Evolutionary conservation across 2,797 vertebrate species (phyloP), one percentile per base, ranked within the genome.

Genomic region (Atherinosoma microstoma): DNA sequence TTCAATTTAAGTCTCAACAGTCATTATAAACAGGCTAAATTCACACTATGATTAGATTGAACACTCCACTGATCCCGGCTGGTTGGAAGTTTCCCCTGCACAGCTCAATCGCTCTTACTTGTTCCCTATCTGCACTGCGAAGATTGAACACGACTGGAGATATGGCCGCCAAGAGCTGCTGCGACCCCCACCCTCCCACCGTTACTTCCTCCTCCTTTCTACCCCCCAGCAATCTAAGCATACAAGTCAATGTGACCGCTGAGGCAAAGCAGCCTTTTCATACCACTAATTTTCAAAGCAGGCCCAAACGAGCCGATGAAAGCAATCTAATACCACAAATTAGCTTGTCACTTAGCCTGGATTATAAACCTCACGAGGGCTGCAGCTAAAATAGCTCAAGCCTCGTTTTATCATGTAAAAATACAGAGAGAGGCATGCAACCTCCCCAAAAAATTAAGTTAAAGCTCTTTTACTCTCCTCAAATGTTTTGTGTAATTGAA

Each of bases 301-400:
- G 73, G 74, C 80, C 81, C 79, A 79, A 90, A 89, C 76, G 79
- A 81, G 79, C 86, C 54, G 62, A 85, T 89, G 81, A 87, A 91
- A 92, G 90, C 85, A 87, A 92, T 93, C 88, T 91, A 87, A 93
- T 90, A 84, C 87, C 87, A 83, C 88, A 92, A 93, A 94, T 91
- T 91, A 93, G 89, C 75, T 87, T 89, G 90, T 93, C 92, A 93
- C 88, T 93, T 92, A 91, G 87, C 77, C 73, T 51, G 88, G 87
- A 92, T 93, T 92, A 92, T 74, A 83, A 83, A 53, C 81, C 91
- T 86, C 83, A 40, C 2, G 65, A 79, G 87, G 85, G 77, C 75
- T 65, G 1, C 10, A 20, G 86, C 84, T 85, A 70, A 85, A 93
- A 92, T 89, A 91, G 91, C 82, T 79, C 27, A 53, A 80, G 84